Conservation (phyloP, 2,888 invertebrate species). For the Catocala sponsa region DNA sequence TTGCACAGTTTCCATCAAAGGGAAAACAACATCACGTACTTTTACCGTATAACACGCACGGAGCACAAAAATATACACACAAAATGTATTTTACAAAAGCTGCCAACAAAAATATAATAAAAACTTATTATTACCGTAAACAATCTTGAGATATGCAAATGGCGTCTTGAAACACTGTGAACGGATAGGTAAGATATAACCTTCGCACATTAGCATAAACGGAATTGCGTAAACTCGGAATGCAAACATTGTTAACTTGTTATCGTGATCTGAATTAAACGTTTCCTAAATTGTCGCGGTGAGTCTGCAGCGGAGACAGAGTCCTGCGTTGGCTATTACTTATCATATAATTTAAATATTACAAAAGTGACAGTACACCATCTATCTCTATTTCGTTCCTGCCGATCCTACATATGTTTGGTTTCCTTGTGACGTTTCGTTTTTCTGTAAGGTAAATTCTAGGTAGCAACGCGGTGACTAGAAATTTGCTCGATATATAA, state of each 20-base stretch:
- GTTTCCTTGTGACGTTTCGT: too few species aligned
- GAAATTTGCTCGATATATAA: too few species aligned
- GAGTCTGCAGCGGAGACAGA: too few species aligned
- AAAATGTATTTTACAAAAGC: not conserved
- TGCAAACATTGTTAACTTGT: conserved; percentile 40
- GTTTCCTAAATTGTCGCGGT: not conserved
- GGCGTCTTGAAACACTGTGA: conserved; percentile 32
- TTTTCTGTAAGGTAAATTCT: too few species aligned
- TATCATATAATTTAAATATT: too few species aligned
- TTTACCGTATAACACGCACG: not conserved
- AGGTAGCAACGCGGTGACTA: too few species aligned
- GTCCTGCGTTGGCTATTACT: too few species aligned
- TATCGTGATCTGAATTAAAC: conserved; percentile 7
- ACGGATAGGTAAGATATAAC: conserved; percentile 39
- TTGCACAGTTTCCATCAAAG: too few species aligned
- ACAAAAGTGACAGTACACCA: too few species aligned
- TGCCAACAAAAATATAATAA: conserved; percentile 10
- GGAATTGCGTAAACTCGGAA: conserved; percentile 36
- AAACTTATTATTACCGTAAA: conserved; percentile 33
- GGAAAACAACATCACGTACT: not conserved
- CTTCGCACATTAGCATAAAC: conserved; percentile 43
- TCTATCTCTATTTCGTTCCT: too few species aligned
- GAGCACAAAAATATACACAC: not conserved
- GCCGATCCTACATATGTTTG: too few species aligned
- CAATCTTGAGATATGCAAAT: conserved; percentile 45